Percentiles rank a stretch among this genome's conserved stretches.
Evolutionary conservation across 2,797 vertebrate species (phyloP).

Genomic region (Geotrypetes seraphini): DNA sequence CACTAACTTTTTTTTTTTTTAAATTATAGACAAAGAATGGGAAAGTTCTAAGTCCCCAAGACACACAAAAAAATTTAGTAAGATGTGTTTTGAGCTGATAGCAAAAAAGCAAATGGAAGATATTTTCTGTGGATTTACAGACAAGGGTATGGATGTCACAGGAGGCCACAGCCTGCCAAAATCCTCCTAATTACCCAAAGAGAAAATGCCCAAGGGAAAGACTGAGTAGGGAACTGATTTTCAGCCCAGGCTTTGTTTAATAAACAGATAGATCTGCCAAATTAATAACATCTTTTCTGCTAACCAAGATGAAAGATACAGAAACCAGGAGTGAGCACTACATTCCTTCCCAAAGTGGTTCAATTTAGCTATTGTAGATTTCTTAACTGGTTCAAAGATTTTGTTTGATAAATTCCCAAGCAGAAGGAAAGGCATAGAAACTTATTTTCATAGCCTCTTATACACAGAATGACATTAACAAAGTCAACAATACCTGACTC

Average conservation of each 20-base stretch:
- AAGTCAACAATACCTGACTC: slow-evolving; percentile 75
- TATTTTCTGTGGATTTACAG: neutral
- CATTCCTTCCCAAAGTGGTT: neutral
- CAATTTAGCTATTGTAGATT: neutral
- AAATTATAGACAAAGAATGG: too few species aligned
- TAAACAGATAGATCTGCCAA: slow-evolving; percentile 22
- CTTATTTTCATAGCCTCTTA: too few species aligned
- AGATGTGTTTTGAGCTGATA: too few species aligned
- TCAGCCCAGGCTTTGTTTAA: slow-evolving; percentile 18
- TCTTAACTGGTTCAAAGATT: too few species aligned
- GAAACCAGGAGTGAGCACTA: neutral
- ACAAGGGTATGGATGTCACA: slow-evolving; percentile 5
- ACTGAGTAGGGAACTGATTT: slow-evolving; percentile 17
- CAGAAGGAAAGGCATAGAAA: too few species aligned
- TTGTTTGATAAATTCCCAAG: too few species aligned
- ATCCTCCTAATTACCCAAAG: slow-evolving; percentile 19
- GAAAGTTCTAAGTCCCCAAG: too few species aligned
- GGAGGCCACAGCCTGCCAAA: slow-evolving; percentile 7
- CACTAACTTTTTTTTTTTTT: too few species aligned
- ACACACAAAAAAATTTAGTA: too few species aligned
- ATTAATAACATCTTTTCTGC: slow-evolving; percentile 14
- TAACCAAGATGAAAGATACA: slow-evolving; percentile 3
- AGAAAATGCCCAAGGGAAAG: slow-evolving; percentile 16
- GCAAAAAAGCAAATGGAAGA: slow-evolving; percentile 9
- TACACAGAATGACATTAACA: too few species aligned